These are phyloP conservation scores for Eupithecia centaureata DNA, from an alignment of 2,888 invertebrate species.

Conservation along the genomic window DNA sequence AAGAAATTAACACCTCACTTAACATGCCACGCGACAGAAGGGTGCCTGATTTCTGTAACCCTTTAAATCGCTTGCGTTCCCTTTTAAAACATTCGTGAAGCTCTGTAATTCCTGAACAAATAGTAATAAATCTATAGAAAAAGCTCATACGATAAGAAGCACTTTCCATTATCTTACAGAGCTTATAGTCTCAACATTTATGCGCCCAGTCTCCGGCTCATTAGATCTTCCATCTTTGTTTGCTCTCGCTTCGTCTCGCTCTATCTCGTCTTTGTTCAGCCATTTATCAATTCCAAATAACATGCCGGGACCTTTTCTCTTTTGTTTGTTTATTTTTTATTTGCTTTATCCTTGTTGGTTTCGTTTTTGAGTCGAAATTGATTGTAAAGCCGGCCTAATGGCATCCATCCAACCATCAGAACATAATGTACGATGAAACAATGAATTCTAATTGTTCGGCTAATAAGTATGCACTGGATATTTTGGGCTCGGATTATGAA, in stretches of 20 bases:
- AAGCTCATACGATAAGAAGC: constrained; percentile 61
- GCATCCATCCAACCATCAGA: constrained; percentile 60
- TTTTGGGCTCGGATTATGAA: constrained; percentile 43
- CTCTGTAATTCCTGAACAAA: constrained; percentile 63
- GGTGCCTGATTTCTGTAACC: constrained; percentile 61
- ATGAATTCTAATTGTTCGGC: constrained; percentile 72
- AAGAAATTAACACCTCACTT: constrained; percentile 67
- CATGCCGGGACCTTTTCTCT: constrained; percentile 80
- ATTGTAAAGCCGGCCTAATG: constrained; percentile 80
- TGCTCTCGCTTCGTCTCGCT: constrained; percentile 68
- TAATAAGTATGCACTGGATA: constrained; percentile 66
- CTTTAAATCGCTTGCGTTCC: constrained; percentile 55
- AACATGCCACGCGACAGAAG: constrained; percentile 63
- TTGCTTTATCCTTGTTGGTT: constrained; percentile 76
- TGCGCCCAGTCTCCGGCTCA: constrained; percentile 71
- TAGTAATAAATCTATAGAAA: constrained; percentile 44
- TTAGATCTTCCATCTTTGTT: constrained; percentile 71
- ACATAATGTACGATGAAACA: constrained; percentile 72
- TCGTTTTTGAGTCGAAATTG: constrained; percentile 77
- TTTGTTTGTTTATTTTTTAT: constrained; percentile 81
- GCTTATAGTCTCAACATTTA: constrained; percentile 64
- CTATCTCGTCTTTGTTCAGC: constrained; percentile 75
- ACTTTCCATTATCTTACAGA: constrained; percentile 77
- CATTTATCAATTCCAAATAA: constrained; percentile 84
- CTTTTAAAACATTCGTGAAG: constrained; percentile 63